phyloP scores from a whole-genome alignment of 2,888 invertebrate species.

The Bhutanitis thaidina region DNA sequence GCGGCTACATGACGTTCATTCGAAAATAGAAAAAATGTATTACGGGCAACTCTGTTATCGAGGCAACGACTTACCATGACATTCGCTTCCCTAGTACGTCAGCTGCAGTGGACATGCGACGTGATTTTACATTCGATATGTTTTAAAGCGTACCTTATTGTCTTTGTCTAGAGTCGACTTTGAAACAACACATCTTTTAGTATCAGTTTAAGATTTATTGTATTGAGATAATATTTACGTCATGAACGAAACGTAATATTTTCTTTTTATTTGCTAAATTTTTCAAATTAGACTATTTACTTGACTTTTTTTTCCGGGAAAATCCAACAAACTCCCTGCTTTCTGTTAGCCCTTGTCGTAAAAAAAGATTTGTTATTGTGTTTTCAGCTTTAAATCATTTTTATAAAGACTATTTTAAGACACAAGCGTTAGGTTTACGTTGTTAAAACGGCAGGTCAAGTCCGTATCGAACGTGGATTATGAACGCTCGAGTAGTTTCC shows the following conservation, averaged over 20 bases:
- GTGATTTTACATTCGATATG: neutral
- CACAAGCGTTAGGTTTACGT: no score
- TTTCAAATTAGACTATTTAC: no score
- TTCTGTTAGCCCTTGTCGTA: no score
- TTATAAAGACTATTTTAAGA: no score
- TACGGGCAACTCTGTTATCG: constrained; percentile 7
- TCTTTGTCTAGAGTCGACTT: neutral
- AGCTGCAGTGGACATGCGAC: constrained; percentile 7
- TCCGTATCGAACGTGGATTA: constrained; percentile 1
- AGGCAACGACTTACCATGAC: neutral
- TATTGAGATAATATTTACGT: no score
- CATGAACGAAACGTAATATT: no score
- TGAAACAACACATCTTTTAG: neutral
- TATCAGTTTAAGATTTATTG: neutral
- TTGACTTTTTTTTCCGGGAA: no score
- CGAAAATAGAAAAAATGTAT: neutral
- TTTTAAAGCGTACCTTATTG: neutral
- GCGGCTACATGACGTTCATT: no score
- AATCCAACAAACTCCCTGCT: no score
- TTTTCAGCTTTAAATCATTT: no score
- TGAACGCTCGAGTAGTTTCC: constrained; percentile 6
- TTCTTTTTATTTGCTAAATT: no score
- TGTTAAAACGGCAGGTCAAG: constrained; percentile 2
- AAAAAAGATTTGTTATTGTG: no score
- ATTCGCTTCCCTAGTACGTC: constrained; percentile 9